Evolutionary conservation across 2,113 vertebrate species (phyloP), one percentile per base, ranked within the genome.

Genomic region (Typhlomys cinereus): DNA sequence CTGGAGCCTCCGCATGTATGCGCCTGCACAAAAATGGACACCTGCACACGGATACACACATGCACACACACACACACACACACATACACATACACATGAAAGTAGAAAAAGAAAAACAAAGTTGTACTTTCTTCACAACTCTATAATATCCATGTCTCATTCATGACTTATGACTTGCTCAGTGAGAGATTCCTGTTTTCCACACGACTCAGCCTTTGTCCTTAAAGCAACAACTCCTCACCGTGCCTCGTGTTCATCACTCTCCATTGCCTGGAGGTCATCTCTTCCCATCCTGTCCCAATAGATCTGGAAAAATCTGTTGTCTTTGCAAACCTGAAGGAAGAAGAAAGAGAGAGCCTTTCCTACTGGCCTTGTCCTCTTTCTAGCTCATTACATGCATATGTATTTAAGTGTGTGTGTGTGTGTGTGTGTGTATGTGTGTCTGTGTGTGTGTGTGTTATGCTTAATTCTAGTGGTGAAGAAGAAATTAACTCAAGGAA

Each of bases 201-300:
- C 34, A 93, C 62, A 80, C 14, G 70, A 3, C 34, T 48, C 44
- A 61, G 11, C n/a, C 18, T 29, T 87, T 11, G 5, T 61, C 54
- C 67, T 71, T 69, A 52, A 94, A 95, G n/a, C 80, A 93, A 86
- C 70, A 39, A 46, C 31, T 79, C 85, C 46, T 52, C 39, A 79
- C 61, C 74, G 74, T 90, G 48, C 52, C 52, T 85, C 74, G 10
- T 86, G 64, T 34, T 83, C 20, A 59, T 4, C 25, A 46, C 4
- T 78, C 25, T 83, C 62, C 73, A 66, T 59, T 83, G 69, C 15
- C 44, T 78, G 20, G 61, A 74, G 36, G 39, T 91, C 66, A 15
- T 82, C 31, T 84, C n/a, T 82, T 52, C 25, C 41, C 78, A 5
- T 61, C 1, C 18, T 27, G 1, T 36, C 10, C 14, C 31, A 59